Evolutionary conservation across 2,888 invertebrate species (phyloP).

Genomic region (Mellilla xanthometata): DNA sequence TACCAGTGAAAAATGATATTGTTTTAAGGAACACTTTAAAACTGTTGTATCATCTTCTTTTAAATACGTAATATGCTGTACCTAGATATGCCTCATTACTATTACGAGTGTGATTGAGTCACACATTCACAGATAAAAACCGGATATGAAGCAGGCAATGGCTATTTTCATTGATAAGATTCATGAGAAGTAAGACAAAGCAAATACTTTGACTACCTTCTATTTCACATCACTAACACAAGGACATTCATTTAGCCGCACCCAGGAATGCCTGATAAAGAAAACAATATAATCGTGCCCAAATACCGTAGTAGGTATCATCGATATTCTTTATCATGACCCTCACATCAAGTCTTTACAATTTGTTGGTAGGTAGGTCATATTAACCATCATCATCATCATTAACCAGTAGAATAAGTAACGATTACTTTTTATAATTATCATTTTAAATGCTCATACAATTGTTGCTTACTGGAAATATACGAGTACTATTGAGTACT

Average conservation of each 20-base stretch:
- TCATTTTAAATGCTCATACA: too few species aligned
- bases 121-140: not conserved
- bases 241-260: constrained; percentile 37
- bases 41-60: too few species aligned
- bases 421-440: too few species aligned
- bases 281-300: constrained; percentile 30
- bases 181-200: constrained; percentile 1
- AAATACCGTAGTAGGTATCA: constrained; percentile 50
- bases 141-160: constrained; percentile 6
- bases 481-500: too few species aligned
- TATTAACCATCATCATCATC: too few species aligned
- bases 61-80: too few species aligned
- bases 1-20: too few species aligned
- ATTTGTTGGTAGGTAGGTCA: too few species aligned
- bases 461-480: too few species aligned
- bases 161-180: constrained; percentile 1
- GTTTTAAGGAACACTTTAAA: too few species aligned
- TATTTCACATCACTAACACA: constrained; percentile 5
- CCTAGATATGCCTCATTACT: too few species aligned
- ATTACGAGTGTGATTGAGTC: not conserved
- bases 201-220: not conserved
- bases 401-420: too few species aligned
- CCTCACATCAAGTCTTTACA: constrained; percentile 22
- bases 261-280: constrained; percentile 46
- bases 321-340: constrained; percentile 47